These are phyloP conservation scores for Pseudomyrmex gracilis DNA, from an alignment of 1,140 invertebrate genomes.

Conservation along the genomic window DNA sequence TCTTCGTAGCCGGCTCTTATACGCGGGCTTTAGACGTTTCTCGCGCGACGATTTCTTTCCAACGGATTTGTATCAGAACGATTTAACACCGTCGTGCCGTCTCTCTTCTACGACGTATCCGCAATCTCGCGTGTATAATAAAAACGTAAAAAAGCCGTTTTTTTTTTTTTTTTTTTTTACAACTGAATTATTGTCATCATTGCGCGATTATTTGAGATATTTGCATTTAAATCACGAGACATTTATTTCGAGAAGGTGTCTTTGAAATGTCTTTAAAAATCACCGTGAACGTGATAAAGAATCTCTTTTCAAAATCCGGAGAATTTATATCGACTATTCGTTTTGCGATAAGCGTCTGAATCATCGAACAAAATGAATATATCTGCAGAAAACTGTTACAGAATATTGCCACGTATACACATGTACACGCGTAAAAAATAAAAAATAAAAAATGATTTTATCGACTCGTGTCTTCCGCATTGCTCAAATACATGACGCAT, in stretches of 20 bases:
- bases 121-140: slow-evolving; percentile 23
- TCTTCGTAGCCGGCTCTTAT: slow-evolving; percentile 6
- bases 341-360: slow-evolving; percentile 5
- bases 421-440: too few relatives aligned
- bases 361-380: slow-evolving; percentile 15
- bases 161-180: too few relatives aligned
- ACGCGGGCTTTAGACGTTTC: slow-evolving; percentile 12
- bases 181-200: background rate
- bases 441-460: background rate
- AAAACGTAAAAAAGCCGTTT: background rate
- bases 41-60: slow-evolving; percentile 2
- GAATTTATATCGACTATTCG: background rate
- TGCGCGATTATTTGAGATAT: background rate
- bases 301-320: background rate
- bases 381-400: background rate
- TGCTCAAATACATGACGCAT: background rate
- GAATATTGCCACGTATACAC: background rate
- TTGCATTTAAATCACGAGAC: slow-evolving; percentile 1
- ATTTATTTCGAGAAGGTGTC: background rate
- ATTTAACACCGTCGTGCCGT: slow-evolving; percentile 16
- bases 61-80: slow-evolving; percentile 6
- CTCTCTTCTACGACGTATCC: background rate
- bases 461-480: background rate
- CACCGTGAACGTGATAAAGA: background rate
- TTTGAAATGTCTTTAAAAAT: background rate